Percentiles rank a stretch among this genome's conserved stretches.
Conservation (phyloP, 2,113 vertebrate species). For the Rostratula benghalensis region DNA sequence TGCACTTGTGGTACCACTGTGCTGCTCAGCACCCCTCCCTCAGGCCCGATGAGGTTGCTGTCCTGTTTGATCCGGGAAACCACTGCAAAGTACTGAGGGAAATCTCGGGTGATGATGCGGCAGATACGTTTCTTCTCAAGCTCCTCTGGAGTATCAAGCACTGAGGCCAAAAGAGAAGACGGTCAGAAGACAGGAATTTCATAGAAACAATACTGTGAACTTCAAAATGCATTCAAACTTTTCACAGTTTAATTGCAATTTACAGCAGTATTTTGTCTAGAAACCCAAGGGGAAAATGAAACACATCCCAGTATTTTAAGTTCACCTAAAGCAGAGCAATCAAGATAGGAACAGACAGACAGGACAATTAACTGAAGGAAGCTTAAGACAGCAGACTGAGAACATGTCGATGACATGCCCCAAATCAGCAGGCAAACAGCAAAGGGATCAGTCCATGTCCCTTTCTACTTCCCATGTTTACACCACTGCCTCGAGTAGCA, state of each 20-base stretch:
- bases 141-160: constrained; percentile 90
- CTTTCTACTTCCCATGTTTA: neutral
- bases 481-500: neutral
- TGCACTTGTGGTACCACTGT: constrained; percentile 95
- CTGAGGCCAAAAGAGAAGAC: constrained; percentile 66
- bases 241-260: neutral
- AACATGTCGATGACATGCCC: neutral
- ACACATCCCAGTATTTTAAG: neutral
- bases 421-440: neutral
- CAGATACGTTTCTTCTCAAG: constrained; percentile 95
- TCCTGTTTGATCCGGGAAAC: constrained; percentile 97
- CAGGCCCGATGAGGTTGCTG: constrained; percentile 95
- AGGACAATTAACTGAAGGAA: neutral
- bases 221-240: neutral
- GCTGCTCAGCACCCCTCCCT: constrained; percentile 95
- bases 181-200: neutral
- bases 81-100: constrained; percentile 97
- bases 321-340: neutral
- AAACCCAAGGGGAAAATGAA: neutral
- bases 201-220: neutral
- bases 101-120: constrained; percentile 95
- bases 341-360: neutral
- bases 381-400: neutral
- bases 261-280: neutral
- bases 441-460: neutral